Evolutionary conservation across 2,797 vertebrate species (phyloP), one percentile per base, ranked within the genome.

Genomic region (Notoglanidium macrostoma): DNA sequence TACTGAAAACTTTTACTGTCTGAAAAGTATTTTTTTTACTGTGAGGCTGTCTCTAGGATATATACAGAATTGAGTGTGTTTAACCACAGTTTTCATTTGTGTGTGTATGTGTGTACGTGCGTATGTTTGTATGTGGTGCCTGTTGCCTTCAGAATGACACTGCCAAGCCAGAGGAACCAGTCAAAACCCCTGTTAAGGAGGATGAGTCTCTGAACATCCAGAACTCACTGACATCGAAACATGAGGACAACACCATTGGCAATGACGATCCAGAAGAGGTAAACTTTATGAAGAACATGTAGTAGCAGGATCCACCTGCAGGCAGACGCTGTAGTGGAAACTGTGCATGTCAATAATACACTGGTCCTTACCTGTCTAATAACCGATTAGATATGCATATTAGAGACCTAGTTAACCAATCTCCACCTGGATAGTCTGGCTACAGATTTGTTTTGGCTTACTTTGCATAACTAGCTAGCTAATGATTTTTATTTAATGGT

Each of bases 201-300:
- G 98, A 98, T 88, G 97, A 98, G 35, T 94, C 96, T 0, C 97
- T 98, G 87, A 98, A 97, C 93, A 97, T 98, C 93, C 97, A 97
- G 94, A 98, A 97, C 94, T 96, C 97, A 29, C 94, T 96, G 83
- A 97, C 97, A 0, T 96, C 97, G 88, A 97, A 98, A 92, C 96
- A 96, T 0, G 97, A 98, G 63, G 95, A 96, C 84, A 95, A 95
- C 92, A 96, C 96, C 76, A 95, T 95, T 0, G 94, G 93, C 90
- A 94, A 90, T 49, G 95, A 91, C 77, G 96, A 90, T 5, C 91
- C 94, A 2, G 84, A 93, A 49, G 98, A 98, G 90, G 96, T 97
- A 94, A 98, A 97, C 95, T 97, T 95, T 88, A 95, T 97, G 90
- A 97, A 98, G 95, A 99, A 98, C 95, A 97, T 97, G 90, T 98